Percentiles rank a stretch among this genome's conserved stretches.
phyloP scores from a whole-genome alignment of 2,113 vertebrate genomes.

The Gobio gobio region DNA sequence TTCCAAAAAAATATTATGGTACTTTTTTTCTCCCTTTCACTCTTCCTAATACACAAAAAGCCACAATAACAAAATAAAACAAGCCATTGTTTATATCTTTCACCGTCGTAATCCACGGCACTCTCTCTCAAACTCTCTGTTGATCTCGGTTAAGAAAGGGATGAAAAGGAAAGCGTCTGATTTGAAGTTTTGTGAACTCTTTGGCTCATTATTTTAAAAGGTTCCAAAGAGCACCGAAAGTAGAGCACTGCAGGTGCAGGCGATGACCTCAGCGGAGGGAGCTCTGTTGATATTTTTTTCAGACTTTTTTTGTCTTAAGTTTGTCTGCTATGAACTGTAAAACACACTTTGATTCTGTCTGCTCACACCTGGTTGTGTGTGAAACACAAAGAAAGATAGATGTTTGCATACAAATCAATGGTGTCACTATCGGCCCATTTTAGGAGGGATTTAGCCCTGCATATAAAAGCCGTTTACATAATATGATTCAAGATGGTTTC shows the following conservation, averaged over 20 bases:
- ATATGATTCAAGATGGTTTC: too few species aligned
- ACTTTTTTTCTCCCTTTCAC: not conserved
- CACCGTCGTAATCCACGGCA: slow-evolving; percentile 10
- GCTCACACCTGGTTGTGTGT: not conserved
- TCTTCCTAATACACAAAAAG: slow-evolving; percentile 19
- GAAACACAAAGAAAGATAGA: not conserved
- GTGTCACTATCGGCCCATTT: too few species aligned
- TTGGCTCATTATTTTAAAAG: slow-evolving; percentile 40
- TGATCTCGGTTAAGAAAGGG: slow-evolving; percentile 32
- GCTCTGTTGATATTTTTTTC: slow-evolving; percentile 33
- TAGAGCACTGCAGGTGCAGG: slow-evolving; percentile 6
- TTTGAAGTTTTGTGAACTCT: slow-evolving; percentile 40
- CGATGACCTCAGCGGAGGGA: slow-evolving; percentile 13
- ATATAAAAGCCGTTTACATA: too few species aligned
- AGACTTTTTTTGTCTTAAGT: slow-evolving; percentile 19
- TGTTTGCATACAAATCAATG: not conserved
- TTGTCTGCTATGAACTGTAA: slow-evolving; percentile 34
- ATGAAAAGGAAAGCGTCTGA: slow-evolving; percentile 12
- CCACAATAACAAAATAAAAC: not conserved
- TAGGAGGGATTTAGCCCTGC: too few species aligned
- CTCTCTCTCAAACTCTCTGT: slow-evolving; percentile 18
- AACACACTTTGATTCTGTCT: slow-evolving; percentile 43
- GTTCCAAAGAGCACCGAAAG: not conserved
- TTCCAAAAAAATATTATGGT: not conserved
- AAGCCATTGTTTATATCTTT: slow-evolving; percentile 32